Evolutionary conservation across 2,797 vertebrate species (phyloP).

Genomic region (Octomys mimax): DNA sequence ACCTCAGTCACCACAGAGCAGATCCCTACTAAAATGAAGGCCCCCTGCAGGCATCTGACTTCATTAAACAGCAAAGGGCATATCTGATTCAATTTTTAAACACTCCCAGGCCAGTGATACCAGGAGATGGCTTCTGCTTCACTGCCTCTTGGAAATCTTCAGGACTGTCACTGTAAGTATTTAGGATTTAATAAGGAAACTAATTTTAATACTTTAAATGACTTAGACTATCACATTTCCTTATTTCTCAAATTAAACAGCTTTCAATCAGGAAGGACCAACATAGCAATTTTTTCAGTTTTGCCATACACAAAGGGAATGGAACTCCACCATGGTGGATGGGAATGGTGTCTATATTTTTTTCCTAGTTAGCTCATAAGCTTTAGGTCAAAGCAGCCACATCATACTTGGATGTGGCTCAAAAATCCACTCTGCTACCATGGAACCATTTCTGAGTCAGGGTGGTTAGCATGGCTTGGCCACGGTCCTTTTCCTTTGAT

Average conservation of each 20-base stretch:
- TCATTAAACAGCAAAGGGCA: constrained; percentile 42
- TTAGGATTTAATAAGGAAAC: constrained; percentile 69
- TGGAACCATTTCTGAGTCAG: background rate
- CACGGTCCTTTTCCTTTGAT: background rate
- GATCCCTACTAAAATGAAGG: background rate
- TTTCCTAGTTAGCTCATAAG: constrained; percentile 15
- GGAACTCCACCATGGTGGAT: background rate
- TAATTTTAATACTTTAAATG: constrained; percentile 73
- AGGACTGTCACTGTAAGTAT: constrained; percentile 19
- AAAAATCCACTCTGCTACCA: background rate
- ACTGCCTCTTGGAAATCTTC: background rate
- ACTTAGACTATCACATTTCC: constrained; percentile 43
- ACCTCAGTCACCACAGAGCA: background rate
- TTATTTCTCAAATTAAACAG: constrained; percentile 65
- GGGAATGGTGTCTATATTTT: background rate
- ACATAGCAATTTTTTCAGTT: constrained; percentile 48
- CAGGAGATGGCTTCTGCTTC: background rate
- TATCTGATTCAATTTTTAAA: constrained; percentile 44
- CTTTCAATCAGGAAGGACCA: constrained; percentile 48
- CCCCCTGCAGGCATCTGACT: constrained; percentile 34
- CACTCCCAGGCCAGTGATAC: background rate
- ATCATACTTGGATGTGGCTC: background rate
- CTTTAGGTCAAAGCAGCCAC: background rate
- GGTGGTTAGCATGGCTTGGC: constrained; percentile 12
- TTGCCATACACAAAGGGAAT: constrained; percentile 45